These are phyloP conservation scores for Amniataba percoides DNA, from an alignment of 2,797 vertebrate species.

Conservation along the genomic window DNA sequence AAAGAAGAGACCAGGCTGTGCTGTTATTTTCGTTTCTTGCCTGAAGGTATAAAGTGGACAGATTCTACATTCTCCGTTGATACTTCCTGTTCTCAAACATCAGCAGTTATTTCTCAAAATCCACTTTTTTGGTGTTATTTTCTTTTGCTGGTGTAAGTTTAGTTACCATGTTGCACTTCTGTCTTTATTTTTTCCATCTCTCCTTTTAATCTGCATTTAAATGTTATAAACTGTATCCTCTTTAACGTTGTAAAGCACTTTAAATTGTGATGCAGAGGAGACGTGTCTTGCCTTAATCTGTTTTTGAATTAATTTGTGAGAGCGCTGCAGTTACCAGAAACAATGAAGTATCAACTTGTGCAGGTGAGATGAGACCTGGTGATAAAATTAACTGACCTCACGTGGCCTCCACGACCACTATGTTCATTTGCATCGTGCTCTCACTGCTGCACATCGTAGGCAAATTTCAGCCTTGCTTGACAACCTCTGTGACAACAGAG, in stretches of 20 bases:
- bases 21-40: neutral
- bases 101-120: neutral
- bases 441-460: neutral
- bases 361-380: neutral
- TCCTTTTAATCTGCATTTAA: neutral
- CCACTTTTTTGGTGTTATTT: neutral
- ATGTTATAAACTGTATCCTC: neutral
- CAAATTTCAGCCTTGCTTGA: neutral
- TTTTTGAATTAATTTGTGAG: neutral
- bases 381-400: neutral
- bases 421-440: neutral
- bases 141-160: too few species aligned
- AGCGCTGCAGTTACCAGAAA: neutral
- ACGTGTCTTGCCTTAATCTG: neutral
- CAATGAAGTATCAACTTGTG: conserved; percentile 1
- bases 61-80: neutral
- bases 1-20: neutral
- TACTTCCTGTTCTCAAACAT: neutral
- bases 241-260: neutral
- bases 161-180: too few species aligned
- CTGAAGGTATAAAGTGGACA: neutral
- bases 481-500: neutral
- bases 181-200: neutral
- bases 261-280: neutral
- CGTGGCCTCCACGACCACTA: neutral